These are phyloP conservation scores for Drosophila fulvimacula DNA, from an alignment of 2,888 invertebrate species.

Conservation along the genomic window DNA sequence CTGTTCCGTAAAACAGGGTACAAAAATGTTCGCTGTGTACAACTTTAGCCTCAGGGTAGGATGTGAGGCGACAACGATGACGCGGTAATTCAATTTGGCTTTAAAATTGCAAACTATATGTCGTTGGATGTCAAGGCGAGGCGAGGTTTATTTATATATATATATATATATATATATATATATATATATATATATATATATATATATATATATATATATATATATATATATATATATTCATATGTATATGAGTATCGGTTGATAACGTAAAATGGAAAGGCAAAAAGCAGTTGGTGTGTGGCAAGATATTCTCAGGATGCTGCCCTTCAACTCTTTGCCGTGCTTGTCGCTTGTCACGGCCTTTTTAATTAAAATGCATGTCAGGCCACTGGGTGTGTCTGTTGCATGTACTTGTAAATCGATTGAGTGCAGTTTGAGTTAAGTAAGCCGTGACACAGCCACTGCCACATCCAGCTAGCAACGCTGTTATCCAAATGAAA, in stretches of 20 bases:
- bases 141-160: too few relatives aligned
- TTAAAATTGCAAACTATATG: conserved; percentile 70
- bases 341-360: conserved; percentile 31
- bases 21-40: background rate
- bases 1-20: background rate
- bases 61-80: conserved; percentile 13
- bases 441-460: conserved; percentile 30
- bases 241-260: conserved; percentile 19
- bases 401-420: conserved; percentile 61
- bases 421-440: conserved; percentile 73
- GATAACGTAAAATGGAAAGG: background rate
- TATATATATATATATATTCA: conserved; percentile 5
- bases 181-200: conserved; percentile 2
- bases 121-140: conserved; percentile 43
- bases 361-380: conserved; percentile 77
- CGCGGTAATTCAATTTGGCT: conserved; percentile 71
- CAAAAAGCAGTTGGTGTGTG: conserved; percentile 18
- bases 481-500: conserved; percentile 31
- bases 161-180: background rate
- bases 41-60: conserved; percentile 9
- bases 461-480: background rate
- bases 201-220: background rate
- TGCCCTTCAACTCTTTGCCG: background rate
- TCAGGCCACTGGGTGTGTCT: conserved; percentile 53
- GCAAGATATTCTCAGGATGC: conserved; percentile 17